A percentile compares a stretch with the other conserved stretches of the same genome.
These are phyloP conservation scores for Macrophya annulata DNA, from an alignment of 2,888 invertebrate genomes.

Conservation along the genomic window DNA sequence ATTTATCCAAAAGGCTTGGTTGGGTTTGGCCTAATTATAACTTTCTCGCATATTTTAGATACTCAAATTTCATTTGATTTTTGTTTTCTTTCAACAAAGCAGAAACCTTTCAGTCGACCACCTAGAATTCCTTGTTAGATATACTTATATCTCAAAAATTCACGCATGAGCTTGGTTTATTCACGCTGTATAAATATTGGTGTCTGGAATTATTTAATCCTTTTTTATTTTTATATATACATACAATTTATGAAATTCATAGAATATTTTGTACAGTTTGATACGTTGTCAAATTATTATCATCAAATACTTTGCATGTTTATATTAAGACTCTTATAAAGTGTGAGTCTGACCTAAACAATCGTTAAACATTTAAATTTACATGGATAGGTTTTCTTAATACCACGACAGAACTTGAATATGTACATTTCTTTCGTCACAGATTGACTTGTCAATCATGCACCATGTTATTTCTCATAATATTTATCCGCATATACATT, in stretches of 20 bases:
- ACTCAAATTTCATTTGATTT: not conserved
- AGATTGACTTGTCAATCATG: not conserved
- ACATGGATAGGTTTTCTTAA: not conserved
- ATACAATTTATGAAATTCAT: not conserved
- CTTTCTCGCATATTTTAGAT: not conserved
- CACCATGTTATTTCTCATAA: not conserved
- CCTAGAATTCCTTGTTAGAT: not conserved
- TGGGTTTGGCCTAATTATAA: slow-evolving; percentile 5
- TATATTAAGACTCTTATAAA: not conserved
- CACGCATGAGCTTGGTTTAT: slow-evolving; percentile 19
- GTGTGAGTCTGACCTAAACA: not conserved
- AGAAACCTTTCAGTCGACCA: not conserved
- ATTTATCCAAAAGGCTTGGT: not conserved
- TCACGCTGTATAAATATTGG: not conserved
- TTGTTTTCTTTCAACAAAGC: not conserved
- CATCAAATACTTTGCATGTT: not conserved
- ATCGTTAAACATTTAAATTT: not conserved
- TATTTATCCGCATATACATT: slow-evolving; percentile 32
- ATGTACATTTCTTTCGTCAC: not conserved
- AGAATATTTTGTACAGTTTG: not conserved
- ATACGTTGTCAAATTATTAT: not conserved
- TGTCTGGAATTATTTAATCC: not conserved
- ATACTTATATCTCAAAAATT: not conserved
- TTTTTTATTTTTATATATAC: not conserved
- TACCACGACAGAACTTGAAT: slow-evolving; percentile 20